Conservation (phyloP, 2,113 vertebrate species). For the Colaptes auratus region DNA sequence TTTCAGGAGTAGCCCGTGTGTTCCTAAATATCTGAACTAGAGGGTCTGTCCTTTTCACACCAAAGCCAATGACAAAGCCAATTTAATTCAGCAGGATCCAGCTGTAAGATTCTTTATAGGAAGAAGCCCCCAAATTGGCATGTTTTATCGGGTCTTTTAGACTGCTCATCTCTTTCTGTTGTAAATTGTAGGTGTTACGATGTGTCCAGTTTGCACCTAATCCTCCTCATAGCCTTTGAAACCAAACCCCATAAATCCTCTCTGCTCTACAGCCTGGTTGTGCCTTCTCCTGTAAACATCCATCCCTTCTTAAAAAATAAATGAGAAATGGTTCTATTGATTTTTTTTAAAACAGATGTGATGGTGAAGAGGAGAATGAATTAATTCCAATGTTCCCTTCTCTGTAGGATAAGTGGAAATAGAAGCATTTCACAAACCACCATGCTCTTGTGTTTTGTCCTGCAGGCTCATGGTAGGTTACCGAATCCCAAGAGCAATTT, state of each 20-base stretch:
- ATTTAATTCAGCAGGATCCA: neutral
- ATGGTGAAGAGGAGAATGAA: neutral
- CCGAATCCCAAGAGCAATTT: accelerated
- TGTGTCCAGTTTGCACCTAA: neutral
- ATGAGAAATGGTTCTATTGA: neutral
- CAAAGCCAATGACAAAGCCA: neutral
- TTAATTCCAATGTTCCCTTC: neutral
- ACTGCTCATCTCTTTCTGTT: neutral
- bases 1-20: neutral
- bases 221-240: accelerated
- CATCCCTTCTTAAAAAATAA: neutral
- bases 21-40: neutral
- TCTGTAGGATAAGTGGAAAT: accelerated
- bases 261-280: no score
- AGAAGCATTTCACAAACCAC: accelerated
- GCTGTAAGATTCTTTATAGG: neutral
- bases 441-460: accelerated
- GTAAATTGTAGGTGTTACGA: accelerated
- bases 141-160: neutral
- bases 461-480: accelerated
- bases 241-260: neutral
- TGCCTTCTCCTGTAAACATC: neutral
- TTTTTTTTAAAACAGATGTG: neutral
- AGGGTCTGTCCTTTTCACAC: neutral
- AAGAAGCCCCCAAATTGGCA: neutral